A percentile compares a stretch with the other conserved stretches of the same genome.
Evolutionary conservation across 2,888 invertebrate genomes (phyloP).

Genomic region (Orthosia cruda): DNA sequence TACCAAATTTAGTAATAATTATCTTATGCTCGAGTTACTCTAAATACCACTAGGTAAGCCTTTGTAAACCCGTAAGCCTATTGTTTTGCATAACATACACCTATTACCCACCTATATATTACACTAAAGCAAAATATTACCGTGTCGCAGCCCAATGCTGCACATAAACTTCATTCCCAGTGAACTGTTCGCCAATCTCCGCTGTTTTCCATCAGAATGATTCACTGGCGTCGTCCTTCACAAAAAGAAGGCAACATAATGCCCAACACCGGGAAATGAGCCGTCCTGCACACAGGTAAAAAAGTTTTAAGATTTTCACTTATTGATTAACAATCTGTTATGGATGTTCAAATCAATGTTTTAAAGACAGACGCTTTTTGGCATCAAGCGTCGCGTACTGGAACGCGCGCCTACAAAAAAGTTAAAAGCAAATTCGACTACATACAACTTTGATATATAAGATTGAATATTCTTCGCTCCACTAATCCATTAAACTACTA

Average conservation of each 20-base stretch:
- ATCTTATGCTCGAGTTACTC: conserved; percentile 19
- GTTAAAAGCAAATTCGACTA: conserved; percentile 33
- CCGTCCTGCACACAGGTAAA: conserved; percentile 33
- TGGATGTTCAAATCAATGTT: background rate
- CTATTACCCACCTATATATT: background rate
- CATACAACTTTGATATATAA: background rate
- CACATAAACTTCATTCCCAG: conserved; percentile 29
- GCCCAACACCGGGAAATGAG: conserved; percentile 38
- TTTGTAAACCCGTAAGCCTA: conserved; percentile 29
- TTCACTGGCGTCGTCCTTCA: conserved; percentile 23
- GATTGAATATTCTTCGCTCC: background rate
- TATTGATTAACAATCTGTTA: background rate
- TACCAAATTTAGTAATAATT: conserved; percentile 6
- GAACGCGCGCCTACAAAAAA: conserved; percentile 29
- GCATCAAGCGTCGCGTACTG: background rate
- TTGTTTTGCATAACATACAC: background rate
- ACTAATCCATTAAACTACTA: conserved; percentile 29
- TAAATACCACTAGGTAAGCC: conserved; percentile 21
- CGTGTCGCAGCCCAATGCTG: background rate
- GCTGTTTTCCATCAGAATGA: conserved; percentile 47
- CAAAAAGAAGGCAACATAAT: conserved; percentile 43
- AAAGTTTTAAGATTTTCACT: conserved; percentile 19
- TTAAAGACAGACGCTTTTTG: background rate
- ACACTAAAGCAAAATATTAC: conserved; percentile 1
- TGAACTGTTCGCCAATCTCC: conserved; percentile 42